These are phyloP conservation scores for Bergia sp. DNA, from an alignment of 92 coral and sea anemone genomes.

Conservation along the genomic window DNA sequence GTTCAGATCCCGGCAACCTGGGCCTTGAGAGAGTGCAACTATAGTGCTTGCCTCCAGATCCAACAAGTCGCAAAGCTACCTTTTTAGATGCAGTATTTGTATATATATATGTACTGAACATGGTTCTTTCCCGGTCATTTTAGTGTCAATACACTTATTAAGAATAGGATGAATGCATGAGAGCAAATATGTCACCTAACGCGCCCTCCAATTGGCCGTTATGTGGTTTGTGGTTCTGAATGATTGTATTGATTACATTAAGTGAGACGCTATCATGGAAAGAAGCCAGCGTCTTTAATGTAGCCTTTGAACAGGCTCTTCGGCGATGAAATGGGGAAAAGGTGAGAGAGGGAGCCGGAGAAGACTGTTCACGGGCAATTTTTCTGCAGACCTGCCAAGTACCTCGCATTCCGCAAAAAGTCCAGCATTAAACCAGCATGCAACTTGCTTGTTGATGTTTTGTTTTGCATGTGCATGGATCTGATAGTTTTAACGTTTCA, in stretches of 20 bases:
- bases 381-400: too few relatives aligned
- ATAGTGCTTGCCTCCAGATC: neutral
- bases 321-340: too few relatives aligned
- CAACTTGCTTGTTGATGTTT: neutral
- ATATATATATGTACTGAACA: neutral
- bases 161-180: neutral
- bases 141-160: neutral
- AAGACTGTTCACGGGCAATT: too few relatives aligned
- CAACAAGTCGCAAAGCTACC: neutral
- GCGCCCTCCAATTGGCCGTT: constrained; percentile 2
- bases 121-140: neutral
- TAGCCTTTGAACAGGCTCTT: too few relatives aligned
- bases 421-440: neutral
- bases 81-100: neutral
- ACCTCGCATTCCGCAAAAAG: too few relatives aligned
- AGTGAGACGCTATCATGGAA: constrained; percentile 8
- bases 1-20: neutral
- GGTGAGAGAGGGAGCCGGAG: too few relatives aligned
- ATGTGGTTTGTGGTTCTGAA: neutral
- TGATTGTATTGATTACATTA: neutral
- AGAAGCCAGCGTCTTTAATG: constrained; percentile 28
- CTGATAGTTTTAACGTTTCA: neutral
- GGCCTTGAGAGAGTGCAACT: neutral
- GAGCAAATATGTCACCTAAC: neutral
- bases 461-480: neutral